Evolutionary conservation across 1,140 invertebrate genomes (phyloP), one percentile per base, ranked within the genome.

Genomic region (Scaptomyza hsui): DNA sequence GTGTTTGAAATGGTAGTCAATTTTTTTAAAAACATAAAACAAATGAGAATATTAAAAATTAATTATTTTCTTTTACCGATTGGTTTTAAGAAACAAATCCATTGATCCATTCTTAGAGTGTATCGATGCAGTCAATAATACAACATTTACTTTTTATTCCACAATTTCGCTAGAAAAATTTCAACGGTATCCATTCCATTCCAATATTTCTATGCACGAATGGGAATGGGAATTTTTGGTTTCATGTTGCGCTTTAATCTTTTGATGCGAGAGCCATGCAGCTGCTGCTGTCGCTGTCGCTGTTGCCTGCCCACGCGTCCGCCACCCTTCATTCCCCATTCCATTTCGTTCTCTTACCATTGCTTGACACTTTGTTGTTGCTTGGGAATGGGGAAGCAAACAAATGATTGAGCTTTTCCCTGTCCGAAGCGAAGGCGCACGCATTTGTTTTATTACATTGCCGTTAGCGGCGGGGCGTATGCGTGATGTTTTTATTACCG

Each of bases 401-500:
- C 75, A 75, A 83, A 85, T 81, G 77, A 81, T 74, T 74, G 65
- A 71, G 72, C 72, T 68, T 77, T 75, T 47, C 32, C 39, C 32
- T 18, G n/a, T 42, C 10, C n/a, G 24, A 10, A 13, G 44, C 21
- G 61, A 35, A 29, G 44, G 61, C 37, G 45, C 21, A 16, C 19
- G 55, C 67, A 65, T 72, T 79, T 69, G 57, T 71, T 86, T 81
- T 68, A 81, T 86, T 77, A 61, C 63, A 67, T 72, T 65, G 68
- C 61, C 29, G 53, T 59, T 68, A 26, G 63, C 81, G 62, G 74
- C 82, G 74, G 82, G 82, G 74, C 81, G 81, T 81, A 86, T 81
- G 67, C 81, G 82, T 86, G 82, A 86, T 86, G 81, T 88, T 86
- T 85, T 86, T 86, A 85, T 86, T 86, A 67, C 57, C 82, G 53